These are phyloP conservation scores for Euzetes globulus DNA, from an alignment of 2,888 invertebrate genomes.

Conservation along the genomic window DNA sequence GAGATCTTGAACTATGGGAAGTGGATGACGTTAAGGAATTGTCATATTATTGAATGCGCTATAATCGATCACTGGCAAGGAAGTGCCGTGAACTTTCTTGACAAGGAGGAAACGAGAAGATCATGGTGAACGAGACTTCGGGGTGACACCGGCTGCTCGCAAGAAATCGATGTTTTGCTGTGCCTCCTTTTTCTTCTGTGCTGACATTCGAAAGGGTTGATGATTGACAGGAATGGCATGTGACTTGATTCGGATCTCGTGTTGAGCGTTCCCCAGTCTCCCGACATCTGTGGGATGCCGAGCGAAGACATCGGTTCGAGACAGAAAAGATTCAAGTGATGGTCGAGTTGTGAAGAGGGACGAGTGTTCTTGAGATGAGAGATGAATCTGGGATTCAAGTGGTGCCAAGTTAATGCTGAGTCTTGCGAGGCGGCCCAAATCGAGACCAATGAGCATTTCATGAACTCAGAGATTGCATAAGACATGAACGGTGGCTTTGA, in stretches of 20 bases:
- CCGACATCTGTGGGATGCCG: not conserved
- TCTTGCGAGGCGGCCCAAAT: no score
- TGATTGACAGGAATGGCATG: conserved; percentile 44
- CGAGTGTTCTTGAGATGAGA: no score
- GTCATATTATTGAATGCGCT: no score
- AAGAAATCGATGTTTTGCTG: conserved; percentile 26
- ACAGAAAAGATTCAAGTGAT: not conserved
- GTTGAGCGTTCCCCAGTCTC: not conserved
- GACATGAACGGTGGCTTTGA: no score
- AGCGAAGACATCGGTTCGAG: not conserved
- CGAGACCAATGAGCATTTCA: no score
- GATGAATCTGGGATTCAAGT: no score
- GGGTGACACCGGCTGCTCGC: conserved; percentile 23
- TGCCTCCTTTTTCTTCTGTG: conserved; percentile 44
- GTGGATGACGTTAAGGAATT: conserved; percentile 31
- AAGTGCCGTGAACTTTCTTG: conserved; percentile 31
- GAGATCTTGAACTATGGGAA: conserved; percentile 33
- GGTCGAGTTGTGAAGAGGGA: no score
- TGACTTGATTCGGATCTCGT: conserved; percentile 27
- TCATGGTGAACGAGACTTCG: conserved; percentile 31
- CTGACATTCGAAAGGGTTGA: conserved; percentile 45
- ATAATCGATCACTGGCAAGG: conserved; percentile 30
- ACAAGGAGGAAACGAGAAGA: conserved; percentile 35
- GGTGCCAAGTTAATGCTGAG: no score
- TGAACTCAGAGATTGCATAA: no score